A percentile compares a stretch with the other conserved stretches of the same genome.
These are phyloP conservation scores for Australoheros scitulus DNA, from an alignment of 2,113 vertebrate species.

Conservation along the genomic window DNA sequence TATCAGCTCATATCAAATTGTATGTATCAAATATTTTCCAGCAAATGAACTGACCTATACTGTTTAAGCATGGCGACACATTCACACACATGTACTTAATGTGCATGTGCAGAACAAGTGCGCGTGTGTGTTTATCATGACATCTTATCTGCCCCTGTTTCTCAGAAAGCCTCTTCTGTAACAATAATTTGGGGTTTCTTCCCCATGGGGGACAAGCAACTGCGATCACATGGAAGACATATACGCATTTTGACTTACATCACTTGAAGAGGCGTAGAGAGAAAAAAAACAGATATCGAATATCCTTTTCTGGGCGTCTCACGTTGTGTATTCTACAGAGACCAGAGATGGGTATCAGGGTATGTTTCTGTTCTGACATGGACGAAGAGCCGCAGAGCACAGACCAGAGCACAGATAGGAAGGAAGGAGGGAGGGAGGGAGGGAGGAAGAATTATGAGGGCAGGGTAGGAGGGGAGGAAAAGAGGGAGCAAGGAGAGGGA, in stretches of 20 bases:
- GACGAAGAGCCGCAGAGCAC: conserved; percentile 58
- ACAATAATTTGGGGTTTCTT: conserved; percentile 33
- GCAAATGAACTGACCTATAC: background rate
- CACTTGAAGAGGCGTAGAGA: background rate
- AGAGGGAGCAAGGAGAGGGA: conserved; percentile 12
- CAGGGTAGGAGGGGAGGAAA: background rate
- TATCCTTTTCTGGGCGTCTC: conserved; percentile 29
- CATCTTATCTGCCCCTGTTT: conserved; percentile 4
- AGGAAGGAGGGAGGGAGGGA: background rate
- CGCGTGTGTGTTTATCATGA: conserved; percentile 12
- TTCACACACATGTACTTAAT: background rate
- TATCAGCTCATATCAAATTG: background rate
- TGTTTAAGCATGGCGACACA: background rate
- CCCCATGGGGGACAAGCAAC: conserved; percentile 6
- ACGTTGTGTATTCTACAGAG: conserved; percentile 57
- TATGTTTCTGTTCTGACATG: conserved; percentile 66
- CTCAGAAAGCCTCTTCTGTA: conserved; percentile 21
- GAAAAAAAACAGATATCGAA: background rate
- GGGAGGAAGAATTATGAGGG: background rate
- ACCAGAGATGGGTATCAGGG: conserved; percentile 62
- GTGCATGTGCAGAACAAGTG: background rate
- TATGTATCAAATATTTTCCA: conserved; percentile 17
- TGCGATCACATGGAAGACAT: conserved; percentile 28
- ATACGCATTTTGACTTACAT: conserved; percentile 24
- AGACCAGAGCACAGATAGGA: background rate